These are phyloP conservation scores for Mythimna pallens DNA, from an alignment of 2,888 invertebrate species.

Conservation along the genomic window DNA sequence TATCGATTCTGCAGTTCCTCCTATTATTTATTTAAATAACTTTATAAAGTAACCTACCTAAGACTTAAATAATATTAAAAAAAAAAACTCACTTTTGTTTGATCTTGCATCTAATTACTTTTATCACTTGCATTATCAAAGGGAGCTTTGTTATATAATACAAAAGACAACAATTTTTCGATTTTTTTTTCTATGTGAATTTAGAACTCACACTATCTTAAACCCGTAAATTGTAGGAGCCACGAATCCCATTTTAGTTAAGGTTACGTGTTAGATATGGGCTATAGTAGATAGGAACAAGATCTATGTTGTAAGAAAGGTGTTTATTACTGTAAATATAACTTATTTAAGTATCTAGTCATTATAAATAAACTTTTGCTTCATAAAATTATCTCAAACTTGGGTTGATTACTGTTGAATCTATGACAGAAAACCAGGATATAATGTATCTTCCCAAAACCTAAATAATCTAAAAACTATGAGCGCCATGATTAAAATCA, in stretches of 20 bases:
- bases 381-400: background rate
- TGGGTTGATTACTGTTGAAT: background rate
- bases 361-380: background rate
- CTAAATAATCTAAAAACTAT: background rate
- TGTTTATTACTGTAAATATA: conserved; percentile 16
- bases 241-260: conserved; percentile 36
- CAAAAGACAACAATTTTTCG: conserved; percentile 5
- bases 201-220: conserved; percentile 28
- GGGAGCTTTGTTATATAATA: conserved; percentile 18
- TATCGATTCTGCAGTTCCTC: too few species aligned
- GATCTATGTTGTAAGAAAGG: conserved; percentile 32
- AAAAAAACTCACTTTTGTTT: too few species aligned
- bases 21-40: too few species aligned
- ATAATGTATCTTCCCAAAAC: background rate
- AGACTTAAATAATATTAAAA: too few species aligned
- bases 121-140: conserved; percentile 16
- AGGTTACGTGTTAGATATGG: conserved; percentile 8
- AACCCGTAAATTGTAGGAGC: conserved; percentile 13
- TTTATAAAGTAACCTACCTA: too few species aligned
- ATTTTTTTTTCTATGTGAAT: conserved; percentile 18
- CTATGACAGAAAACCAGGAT: background rate
- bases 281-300: conserved; percentile 21
- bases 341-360: too few species aligned
- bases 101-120: too few species aligned
- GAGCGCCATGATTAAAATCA: too few species aligned